Conservation (phyloP, 2,113 vertebrate species). For the Spizaetus ornatus region DNA sequence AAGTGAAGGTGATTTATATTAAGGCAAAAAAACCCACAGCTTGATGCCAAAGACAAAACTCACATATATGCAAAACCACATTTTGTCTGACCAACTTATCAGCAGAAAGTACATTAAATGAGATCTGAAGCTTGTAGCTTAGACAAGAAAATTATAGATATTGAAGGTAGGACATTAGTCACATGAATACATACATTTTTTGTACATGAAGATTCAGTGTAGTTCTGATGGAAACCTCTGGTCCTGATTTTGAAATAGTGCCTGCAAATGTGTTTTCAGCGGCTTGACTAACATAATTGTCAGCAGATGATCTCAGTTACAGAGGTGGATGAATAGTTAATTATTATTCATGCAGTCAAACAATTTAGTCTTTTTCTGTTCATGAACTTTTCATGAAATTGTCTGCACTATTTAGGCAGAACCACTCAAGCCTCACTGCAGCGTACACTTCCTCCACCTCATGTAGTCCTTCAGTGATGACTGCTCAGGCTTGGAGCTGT, state of each 20-base stretch:
- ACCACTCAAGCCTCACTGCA: not conserved
- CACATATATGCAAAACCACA: not conserved
- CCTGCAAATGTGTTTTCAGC: not conserved
- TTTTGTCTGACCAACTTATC: not conserved
- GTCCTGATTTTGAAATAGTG: not conserved
- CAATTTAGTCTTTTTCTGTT: not conserved
- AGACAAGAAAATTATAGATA: not conserved
- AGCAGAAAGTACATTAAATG: not conserved
- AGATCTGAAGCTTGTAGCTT: not conserved
- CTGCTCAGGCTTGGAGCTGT: not conserved
- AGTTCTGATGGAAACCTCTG: not conserved
- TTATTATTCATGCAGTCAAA: not conserved
- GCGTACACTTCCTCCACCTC: not conserved
- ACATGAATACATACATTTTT: not conserved
- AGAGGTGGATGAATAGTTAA: not conserved
- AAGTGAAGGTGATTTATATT: not conserved
- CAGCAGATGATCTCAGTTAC: not conserved
- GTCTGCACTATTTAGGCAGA: not conserved
- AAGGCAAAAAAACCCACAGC: not conserved
- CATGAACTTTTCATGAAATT: not conserved
- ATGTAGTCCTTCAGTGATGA: not conserved
- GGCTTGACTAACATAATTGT: not conserved
- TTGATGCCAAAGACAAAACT: not conserved
- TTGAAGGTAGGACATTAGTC: not conserved
- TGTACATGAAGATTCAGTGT: not conserved